Evolutionary conservation across 2,113 vertebrate species (phyloP).

Genomic region (Lophotis ruficrista): DNA sequence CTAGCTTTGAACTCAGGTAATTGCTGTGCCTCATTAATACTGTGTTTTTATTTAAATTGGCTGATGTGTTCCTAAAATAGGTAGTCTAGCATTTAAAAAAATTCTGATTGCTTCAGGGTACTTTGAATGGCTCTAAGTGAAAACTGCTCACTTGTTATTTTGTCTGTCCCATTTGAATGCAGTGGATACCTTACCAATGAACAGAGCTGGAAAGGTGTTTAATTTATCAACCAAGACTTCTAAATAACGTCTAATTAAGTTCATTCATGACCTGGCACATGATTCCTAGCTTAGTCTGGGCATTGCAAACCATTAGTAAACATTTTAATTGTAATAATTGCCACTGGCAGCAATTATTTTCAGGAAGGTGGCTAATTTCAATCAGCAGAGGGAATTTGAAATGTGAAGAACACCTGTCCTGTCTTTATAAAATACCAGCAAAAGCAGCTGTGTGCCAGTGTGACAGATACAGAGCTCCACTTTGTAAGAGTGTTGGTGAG

Average conservation of each 20-base stretch:
- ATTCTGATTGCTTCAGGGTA: not conserved
- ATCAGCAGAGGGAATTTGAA: not conserved
- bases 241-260: slow-evolving; percentile 45
- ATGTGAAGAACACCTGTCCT: rapidly evolving
- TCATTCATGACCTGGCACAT: not conserved
- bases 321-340: slow-evolving; percentile 33
- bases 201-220: slow-evolving; percentile 20
- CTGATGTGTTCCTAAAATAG: not conserved
- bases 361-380: not conserved
- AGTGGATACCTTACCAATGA: not conserved
- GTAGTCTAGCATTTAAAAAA: not conserved
- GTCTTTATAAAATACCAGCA: not conserved
- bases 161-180: slow-evolving; percentile 25
- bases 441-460: not conserved
- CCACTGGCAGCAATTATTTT: slow-evolving; percentile 27
- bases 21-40: slow-evolving; percentile 6
- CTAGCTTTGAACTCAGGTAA: not conserved
- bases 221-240: slow-evolving; percentile 40
- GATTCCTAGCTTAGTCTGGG: not conserved
- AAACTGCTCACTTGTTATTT: not conserved
- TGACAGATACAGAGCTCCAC: not conserved
- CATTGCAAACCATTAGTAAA: slow-evolving; percentile 22
- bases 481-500: rapidly evolving
- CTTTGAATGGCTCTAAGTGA: not conserved
- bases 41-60: not conserved